Evolutionary conservation across 1,140 invertebrate genomes (phyloP), one percentile per base, ranked within the genome.

Genomic region (Calycopis cecrops): DNA sequence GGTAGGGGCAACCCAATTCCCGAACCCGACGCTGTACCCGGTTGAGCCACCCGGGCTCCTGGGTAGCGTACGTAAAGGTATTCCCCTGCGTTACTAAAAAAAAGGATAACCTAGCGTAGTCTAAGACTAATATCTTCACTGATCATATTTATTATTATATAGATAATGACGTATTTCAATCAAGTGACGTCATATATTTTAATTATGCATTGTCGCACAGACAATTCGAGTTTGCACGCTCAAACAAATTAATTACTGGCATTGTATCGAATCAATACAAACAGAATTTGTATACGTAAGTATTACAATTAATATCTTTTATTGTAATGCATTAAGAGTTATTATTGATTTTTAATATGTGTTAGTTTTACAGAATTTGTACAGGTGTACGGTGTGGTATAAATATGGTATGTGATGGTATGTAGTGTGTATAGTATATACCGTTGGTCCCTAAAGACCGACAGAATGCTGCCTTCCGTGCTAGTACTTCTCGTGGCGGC

Each of bases 361-460:
- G n/a, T 33, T 49, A 28, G 48, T 33, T 28, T 7, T 35, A 33
- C 17, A 17, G 33, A 14, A 50, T 70, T 67, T 65, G 49, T 33
- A 65, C 68, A 70, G 62, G 56, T 71, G 63, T 6, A 17, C 33
- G 28, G 11, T 14, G 21, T 28, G 21, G 59, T 71, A 71, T 71
- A 71, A 58, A 71, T 69, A 65, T 44, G 40, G 42, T 57, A 34
- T 50, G 7, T n/a, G 28, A 16, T 21, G 35, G 14, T 28, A 14
- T 33, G 18, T 49, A n/a, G 18, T 47, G 59, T 68, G 69, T 71
- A 71, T 71, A 71, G 69, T 63, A 51, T 65, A 71, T 71, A 71
- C 69, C 69, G 63, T 59, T 60, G 69, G 65, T 64, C 35, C 16
- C 42, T 4, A 34, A 40, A 53, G 66, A 64, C 59, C 69, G 57